Conservation (phyloP, 1,140 invertebrate genomes). For the Cecropterus lyciades region DNA sequence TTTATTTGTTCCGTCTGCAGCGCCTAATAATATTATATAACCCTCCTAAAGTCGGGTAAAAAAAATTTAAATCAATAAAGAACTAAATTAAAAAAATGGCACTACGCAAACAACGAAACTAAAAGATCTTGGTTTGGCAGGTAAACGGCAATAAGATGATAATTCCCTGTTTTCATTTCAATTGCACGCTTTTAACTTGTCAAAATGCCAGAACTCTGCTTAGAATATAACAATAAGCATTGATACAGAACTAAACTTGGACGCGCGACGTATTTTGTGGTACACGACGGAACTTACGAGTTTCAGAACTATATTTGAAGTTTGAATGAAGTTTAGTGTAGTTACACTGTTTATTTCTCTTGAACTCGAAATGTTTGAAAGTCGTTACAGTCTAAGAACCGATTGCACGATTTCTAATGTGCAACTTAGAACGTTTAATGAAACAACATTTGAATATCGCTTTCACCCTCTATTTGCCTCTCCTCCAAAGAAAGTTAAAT, state of each 20-base stretch:
- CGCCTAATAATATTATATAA: too few species aligned
- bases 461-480: too few species aligned
- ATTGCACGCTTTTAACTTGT: conserved; percentile 11
- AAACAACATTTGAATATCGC: too few species aligned
- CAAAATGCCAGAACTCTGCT: conserved; percentile 19
- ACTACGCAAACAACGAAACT: background rate
- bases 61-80: too few species aligned
- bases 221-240: conserved; percentile 20
- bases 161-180: conserved; percentile 24
- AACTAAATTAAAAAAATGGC: background rate
- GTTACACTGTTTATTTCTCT: conserved; percentile 5
- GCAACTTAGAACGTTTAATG: too few species aligned
- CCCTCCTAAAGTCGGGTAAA: too few species aligned
- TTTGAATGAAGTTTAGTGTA: background rate
- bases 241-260: conserved; percentile 5
- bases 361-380: background rate
- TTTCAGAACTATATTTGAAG: conserved; percentile 1
- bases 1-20: too few species aligned
- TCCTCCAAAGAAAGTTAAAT: too few species aligned
- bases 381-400: too few species aligned
- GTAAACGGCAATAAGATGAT: conserved; percentile 17
- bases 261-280: background rate
- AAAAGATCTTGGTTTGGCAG: background rate
- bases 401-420: too few species aligned
- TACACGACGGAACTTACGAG: background rate